Conservation (phyloP, 2,888 invertebrate genomes). For the Seira ritae region DNA sequence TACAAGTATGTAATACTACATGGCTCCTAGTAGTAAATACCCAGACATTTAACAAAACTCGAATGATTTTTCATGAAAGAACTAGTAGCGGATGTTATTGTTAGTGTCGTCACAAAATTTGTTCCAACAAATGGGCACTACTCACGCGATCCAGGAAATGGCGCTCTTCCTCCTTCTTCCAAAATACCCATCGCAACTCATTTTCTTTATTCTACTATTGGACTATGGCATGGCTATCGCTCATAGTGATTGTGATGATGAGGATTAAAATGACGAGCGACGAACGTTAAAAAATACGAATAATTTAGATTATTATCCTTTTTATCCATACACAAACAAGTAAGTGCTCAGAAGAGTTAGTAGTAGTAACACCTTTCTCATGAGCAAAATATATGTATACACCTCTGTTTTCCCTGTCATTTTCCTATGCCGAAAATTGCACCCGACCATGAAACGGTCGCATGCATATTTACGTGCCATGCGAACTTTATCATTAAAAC, state of each 20-base stretch:
- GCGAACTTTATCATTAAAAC: too few relatives aligned
- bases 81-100: constrained; percentile 61
- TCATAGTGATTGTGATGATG: too few relatives aligned
- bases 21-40: constrained; percentile 20
- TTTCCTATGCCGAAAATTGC: constrained; percentile 54
- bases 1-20: not conserved
- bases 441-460: constrained; percentile 53
- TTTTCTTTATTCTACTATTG: not conserved
- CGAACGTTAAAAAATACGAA: constrained; percentile 32
- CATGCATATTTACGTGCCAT: constrained; percentile 29
- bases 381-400: constrained; percentile 55
- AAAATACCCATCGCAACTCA: not conserved
- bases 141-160: constrained; percentile 60
- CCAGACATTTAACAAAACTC: not conserved
- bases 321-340: constrained; percentile 30
- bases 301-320: constrained; percentile 40
- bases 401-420: constrained; percentile 51
- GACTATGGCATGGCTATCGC: too few relatives aligned
- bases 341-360: too few relatives aligned
- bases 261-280: constrained; percentile 21
- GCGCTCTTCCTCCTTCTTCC: constrained; percentile 23
- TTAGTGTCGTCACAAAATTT: constrained; percentile 63
- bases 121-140: constrained; percentile 54
- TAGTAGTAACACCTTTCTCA: constrained; percentile 56
- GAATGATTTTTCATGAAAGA: constrained; percentile 41